These are phyloP conservation scores for Patella ulyssiponensis DNA, from an alignment of 2,888 invertebrate species.

Conservation along the genomic window DNA sequence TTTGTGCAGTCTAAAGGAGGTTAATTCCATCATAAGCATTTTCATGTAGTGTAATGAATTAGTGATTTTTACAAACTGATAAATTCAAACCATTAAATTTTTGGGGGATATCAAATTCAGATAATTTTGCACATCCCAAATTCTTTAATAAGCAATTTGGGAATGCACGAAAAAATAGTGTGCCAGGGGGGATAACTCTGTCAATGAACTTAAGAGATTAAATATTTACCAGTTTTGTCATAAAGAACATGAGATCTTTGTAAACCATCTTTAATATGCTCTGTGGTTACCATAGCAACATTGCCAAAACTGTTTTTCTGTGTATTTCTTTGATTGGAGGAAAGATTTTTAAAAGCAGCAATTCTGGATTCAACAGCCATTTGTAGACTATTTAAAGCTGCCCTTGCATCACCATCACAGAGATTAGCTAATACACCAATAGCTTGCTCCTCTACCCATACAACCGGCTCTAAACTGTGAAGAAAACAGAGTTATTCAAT, in stretches of 20 bases:
- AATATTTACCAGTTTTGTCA: slow-evolving; percentile 77
- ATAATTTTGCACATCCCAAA: too few relatives aligned
- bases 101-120: too few relatives aligned
- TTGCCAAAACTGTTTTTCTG: background rate
- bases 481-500: background rate
- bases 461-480: slow-evolving; percentile 19
- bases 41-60: too few relatives aligned
- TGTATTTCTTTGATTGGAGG: background rate
- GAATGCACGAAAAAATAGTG: background rate
- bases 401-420: slow-evolving; percentile 86
- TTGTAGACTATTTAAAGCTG: slow-evolving; percentile 84
- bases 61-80: too few relatives aligned
- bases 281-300: slow-evolving; percentile 74
- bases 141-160: too few relatives aligned
- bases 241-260: slow-evolving; percentile 84
- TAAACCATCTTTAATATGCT: slow-evolving; percentile 82
- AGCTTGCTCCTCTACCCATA: slow-evolving; percentile 76
- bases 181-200: background rate
- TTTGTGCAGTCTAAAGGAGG: too few relatives aligned
- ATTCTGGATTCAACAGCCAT: slow-evolving; percentile 77
- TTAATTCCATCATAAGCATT: too few relatives aligned
- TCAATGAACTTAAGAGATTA: background rate
- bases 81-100: too few relatives aligned
- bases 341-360: slow-evolving; percentile 26
- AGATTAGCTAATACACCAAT: slow-evolving; percentile 82